phyloP scores from a whole-genome alignment of 2,113 vertebrate species.

The Sapayoa aenigma region DNA sequence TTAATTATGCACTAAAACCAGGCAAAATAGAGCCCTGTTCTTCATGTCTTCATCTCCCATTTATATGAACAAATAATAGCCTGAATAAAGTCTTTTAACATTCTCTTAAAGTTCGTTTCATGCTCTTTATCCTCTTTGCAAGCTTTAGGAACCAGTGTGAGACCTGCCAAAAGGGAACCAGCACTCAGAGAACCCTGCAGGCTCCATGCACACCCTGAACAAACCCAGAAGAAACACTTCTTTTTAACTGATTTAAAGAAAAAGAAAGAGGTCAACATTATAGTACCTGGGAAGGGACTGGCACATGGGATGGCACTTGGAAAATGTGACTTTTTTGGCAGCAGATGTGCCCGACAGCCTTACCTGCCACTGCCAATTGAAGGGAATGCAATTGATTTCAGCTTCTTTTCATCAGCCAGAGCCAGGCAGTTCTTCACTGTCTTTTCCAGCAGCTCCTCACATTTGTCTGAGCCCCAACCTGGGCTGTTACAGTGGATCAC shows the following conservation, averaged over 20 bases:
- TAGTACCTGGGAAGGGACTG: background rate
- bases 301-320: background rate
- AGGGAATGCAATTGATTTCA: conserved; percentile 95
- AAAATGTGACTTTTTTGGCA: background rate
- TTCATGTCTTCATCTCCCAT: background rate
- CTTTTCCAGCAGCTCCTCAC: conserved; percentile 95
- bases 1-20: background rate
- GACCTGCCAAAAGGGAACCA: background rate
- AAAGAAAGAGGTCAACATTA: background rate
- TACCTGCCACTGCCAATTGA: conserved; percentile 98
- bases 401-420: conserved; percentile 96
- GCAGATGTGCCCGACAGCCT: background rate
- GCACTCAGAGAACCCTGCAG: background rate
- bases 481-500: conserved; percentile 99
- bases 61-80: background rate
- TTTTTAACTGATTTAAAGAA: background rate
- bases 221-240: background rate
- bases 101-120: background rate
- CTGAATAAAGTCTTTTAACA: background rate
- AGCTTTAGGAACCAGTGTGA: background rate
- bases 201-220: background rate
- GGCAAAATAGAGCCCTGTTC: background rate
- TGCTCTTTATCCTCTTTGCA: background rate
- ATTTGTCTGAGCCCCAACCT: conserved; percentile 92
- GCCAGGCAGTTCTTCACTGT: conserved; percentile 98